phyloP scores from a whole-genome alignment of 2,113 vertebrate genomes.

The Lota lota region DNA sequence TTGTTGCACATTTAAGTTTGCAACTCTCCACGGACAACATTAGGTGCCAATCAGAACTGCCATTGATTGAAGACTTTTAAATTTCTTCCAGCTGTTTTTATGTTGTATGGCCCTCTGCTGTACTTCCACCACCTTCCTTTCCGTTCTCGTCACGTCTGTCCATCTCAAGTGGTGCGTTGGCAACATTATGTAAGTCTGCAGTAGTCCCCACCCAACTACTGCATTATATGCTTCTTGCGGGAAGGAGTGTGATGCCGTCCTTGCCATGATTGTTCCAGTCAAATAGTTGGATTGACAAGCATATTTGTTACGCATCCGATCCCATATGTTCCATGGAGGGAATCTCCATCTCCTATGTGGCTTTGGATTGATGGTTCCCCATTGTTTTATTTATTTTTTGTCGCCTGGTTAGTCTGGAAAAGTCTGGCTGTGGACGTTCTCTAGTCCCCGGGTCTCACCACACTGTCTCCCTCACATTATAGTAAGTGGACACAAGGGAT shows the following conservation, averaged over 20 bases:
- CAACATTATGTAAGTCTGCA: conserved; percentile 26
- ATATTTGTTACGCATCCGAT: background rate
- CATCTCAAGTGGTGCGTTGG: conserved; percentile 19
- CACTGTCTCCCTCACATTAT: conserved; percentile 27
- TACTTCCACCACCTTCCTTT: conserved; percentile 34
- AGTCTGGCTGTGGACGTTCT: conserved; percentile 21
- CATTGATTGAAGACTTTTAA: conserved; percentile 48
- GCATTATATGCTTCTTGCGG: conserved; percentile 13
- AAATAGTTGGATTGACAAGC: background rate
- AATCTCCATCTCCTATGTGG: conserved; percentile 11
- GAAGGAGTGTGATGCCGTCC: background rate
- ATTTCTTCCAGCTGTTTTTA: conserved; percentile 35
- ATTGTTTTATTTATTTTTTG: conserved; percentile 31
- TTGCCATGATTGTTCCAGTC: background rate
- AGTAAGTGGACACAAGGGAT: conserved; percentile 29
- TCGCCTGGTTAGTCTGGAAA: conserved; percentile 27
- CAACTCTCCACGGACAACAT: conserved; percentile 33
- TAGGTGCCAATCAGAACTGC: conserved; percentile 45
- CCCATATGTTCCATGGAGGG: conserved; percentile 9
- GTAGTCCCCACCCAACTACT: conserved; percentile 1
- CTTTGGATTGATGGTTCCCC: conserved; percentile 5
- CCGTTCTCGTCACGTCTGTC: conserved; percentile 36
- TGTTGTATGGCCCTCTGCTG: conserved; percentile 24
- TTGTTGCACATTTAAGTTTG: conserved; percentile 45
- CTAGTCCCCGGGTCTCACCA: conserved; percentile 11